A percentile compares a stretch with the other conserved stretches of the same genome.
Evolutionary conservation across 2,888 invertebrate species (phyloP).

Genomic region (Heterodera filipjevi): DNA sequence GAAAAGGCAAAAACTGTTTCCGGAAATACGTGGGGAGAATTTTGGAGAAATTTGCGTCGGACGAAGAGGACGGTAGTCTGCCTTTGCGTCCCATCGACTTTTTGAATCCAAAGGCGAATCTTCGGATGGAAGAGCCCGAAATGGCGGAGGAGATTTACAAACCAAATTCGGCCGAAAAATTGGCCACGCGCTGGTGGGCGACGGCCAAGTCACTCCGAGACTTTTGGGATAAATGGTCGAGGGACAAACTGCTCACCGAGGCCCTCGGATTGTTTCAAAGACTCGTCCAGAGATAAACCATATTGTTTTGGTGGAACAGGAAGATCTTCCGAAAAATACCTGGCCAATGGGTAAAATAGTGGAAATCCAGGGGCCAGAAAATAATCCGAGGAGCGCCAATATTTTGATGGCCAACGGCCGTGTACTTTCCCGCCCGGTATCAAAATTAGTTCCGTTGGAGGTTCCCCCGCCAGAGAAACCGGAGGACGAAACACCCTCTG

Average conservation of each 20-base stretch:
- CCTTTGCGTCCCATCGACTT: constrained; percentile 11
- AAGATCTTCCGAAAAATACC: no score
- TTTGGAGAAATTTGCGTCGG: not conserved
- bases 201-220: not conserved
- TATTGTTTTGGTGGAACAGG: no score
- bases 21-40: not conserved
- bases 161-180: not conserved
- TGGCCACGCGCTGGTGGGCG: not conserved
- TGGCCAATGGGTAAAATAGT: no score
- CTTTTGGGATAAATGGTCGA: not conserved
- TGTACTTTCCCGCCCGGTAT: no score
- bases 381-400: no score
- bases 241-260: not conserved
- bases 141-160: not conserved
- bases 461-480: no score
- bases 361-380: no score
- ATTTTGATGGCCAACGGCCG: no score
- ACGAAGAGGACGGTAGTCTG: not conserved
- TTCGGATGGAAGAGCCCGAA: constrained; percentile 21
- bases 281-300: no score
- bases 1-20: not conserved
- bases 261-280: no score
- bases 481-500: no score
- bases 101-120: constrained; percentile 27
- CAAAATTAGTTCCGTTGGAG: no score